These are phyloP conservation scores for Meliscaeva auricollis DNA, from an alignment of 2,888 invertebrate species.

Conservation along the genomic window DNA sequence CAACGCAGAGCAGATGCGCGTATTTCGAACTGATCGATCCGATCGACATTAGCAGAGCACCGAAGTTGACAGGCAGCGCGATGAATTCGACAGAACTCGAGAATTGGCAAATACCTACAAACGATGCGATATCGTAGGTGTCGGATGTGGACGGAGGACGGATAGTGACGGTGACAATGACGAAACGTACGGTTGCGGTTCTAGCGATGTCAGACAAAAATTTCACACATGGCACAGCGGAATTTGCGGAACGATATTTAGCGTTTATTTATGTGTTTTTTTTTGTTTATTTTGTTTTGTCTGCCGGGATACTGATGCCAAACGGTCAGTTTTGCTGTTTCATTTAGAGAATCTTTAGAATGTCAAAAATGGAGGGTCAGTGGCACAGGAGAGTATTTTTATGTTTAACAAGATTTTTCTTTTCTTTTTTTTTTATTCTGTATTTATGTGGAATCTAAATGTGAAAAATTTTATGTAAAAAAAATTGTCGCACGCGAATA, in stretches of 20 bases:
- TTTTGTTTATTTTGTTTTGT: neutral
- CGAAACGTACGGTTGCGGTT: neutral
- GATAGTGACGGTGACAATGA: neutral
- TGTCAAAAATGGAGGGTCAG: conserved; percentile 22
- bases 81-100: neutral
- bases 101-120: neutral
- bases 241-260: conserved; percentile 57
- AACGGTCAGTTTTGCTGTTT: conserved; percentile 42
- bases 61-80: conserved; percentile 41
- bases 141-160: conserved; percentile 2
- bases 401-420: neutral
- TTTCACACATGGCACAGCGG: conserved; percentile 68
- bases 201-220: conserved; percentile 55
- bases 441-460: conserved; percentile 1
- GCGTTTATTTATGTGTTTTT: conserved; percentile 18
- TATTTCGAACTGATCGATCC: conserved; percentile 59
- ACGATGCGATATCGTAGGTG: neutral
- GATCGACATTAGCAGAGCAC: conserved; percentile 52
- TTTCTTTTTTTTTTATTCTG: neutral
- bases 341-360: neutral
- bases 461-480: neutral
- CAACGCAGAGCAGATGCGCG: conserved; percentile 59
- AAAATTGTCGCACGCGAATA: conserved; percentile 62
- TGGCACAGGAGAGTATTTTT: conserved; percentile 30
- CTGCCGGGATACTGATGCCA: conserved; percentile 23